phyloP scores from a whole-genome alignment of 2,797 vertebrate species.

The Eulemur coronatus region DNA sequence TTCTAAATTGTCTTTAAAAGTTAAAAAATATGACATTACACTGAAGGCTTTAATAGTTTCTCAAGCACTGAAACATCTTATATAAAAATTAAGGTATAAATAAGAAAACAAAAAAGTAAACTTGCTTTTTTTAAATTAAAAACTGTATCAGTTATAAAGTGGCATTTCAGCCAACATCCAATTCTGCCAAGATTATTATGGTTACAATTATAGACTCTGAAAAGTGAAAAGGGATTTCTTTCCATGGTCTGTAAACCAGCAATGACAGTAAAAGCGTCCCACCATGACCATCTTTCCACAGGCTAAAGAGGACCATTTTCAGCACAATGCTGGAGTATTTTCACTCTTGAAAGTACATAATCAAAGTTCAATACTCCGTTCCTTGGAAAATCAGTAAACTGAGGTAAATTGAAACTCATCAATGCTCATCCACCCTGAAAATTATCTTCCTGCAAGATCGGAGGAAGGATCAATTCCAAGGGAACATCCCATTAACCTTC shows the following conservation, averaged over 20 bases:
- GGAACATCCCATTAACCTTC: not conserved
- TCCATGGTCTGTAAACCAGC: not conserved
- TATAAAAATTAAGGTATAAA: constrained; percentile 19
- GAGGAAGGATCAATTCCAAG: not conserved
- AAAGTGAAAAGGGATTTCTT: not conserved
- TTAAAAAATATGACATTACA: not conserved
- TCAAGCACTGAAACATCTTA: not conserved
- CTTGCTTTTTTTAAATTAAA: not conserved
- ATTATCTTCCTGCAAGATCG: not conserved
- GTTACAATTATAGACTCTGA: not conserved
- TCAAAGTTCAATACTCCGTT: not conserved
- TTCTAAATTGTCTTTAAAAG: not conserved
- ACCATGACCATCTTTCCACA: not conserved
- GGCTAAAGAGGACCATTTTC: not conserved
- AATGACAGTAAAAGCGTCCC: not conserved
- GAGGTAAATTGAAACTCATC: constrained; percentile 17
- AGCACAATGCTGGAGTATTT: not conserved
- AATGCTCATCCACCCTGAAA: constrained; percentile 12
- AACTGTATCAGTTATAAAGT: not conserved
- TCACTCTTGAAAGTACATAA: not conserved
- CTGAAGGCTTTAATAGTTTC: not conserved
- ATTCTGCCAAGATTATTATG: not conserved
- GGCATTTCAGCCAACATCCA: not conserved
- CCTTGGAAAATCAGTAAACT: constrained; percentile 8
- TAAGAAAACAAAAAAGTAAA: not conserved